Percentiles rank a stretch among this genome's conserved stretches.
These are phyloP conservation scores for Volucella bombylans DNA, from an alignment of 2,888 invertebrate species.

Conservation along the genomic window DNA sequence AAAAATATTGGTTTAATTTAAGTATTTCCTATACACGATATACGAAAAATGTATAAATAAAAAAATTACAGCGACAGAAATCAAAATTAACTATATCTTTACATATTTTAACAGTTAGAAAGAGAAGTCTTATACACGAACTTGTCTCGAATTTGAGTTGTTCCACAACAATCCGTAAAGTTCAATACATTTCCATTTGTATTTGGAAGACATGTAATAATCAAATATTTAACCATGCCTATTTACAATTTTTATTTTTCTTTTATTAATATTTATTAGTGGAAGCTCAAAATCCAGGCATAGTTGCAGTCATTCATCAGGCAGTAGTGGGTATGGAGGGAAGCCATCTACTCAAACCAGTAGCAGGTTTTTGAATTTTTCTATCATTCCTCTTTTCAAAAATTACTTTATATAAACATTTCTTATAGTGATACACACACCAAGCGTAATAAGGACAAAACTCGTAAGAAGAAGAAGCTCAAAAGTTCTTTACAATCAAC, in stretches of 20 bases:
- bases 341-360: slow-evolving; percentile 85
- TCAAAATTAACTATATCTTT: too few relatives aligned
- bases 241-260: not conserved
- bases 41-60: too few relatives aligned
- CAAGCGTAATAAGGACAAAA: slow-evolving; percentile 80
- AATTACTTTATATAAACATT: not conserved
- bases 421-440: slow-evolving; percentile 78
- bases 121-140: too few relatives aligned
- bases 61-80: too few relatives aligned
- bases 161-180: too few relatives aligned
- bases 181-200: too few relatives aligned
- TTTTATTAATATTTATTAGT: slow-evolving; percentile 81
- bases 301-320: slow-evolving; percentile 90
- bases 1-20: too few relatives aligned
- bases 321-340: slow-evolving; percentile 91
- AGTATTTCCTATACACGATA: too few relatives aligned
- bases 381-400: not conserved
- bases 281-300: slow-evolving; percentile 90
- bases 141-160: too few relatives aligned
- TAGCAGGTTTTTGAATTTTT: slow-evolving; percentile 79
- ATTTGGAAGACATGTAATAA: too few relatives aligned
- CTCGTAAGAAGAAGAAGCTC: slow-evolving; percentile 80
- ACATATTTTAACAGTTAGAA: too few relatives aligned
- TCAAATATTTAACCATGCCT: too few relatives aligned
- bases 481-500: slow-evolving; percentile 75